phyloP scores from a whole-genome alignment of 23 tunicate genomes.

The Clavelina lepadiformis region DNA sequence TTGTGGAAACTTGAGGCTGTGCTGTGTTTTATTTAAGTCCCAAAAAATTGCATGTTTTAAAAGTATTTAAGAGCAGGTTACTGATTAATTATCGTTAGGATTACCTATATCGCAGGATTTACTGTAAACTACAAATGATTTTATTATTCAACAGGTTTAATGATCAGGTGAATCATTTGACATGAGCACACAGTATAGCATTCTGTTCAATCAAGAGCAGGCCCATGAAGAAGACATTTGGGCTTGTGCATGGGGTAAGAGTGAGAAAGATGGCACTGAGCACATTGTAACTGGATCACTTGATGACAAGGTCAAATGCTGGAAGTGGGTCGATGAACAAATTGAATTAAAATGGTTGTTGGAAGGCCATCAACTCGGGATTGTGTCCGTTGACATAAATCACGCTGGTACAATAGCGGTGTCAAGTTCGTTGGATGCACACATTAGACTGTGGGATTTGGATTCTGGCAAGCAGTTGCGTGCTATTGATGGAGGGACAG shows the following conservation, averaged over 20 bases:
- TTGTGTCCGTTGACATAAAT: constrained; percentile 84
- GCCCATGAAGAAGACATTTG: constrained; percentile 99
- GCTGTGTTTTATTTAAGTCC: too few species aligned
- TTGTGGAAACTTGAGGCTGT: too few species aligned
- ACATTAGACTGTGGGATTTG: constrained; percentile 92
- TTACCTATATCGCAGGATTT: too few species aligned
- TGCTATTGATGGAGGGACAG: constrained; percentile 89
- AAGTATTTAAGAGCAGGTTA: too few species aligned
- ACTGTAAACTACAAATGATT: too few species aligned
- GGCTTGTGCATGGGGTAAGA: constrained; percentile 98
- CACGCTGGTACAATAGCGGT: constrained; percentile 84
- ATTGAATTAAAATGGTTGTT: constrained; percentile 80
- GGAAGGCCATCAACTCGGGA: constrained; percentile 94
- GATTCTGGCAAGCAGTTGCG: constrained; percentile 84
- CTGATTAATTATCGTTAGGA: too few species aligned
- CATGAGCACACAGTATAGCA: constrained; percentile 92
- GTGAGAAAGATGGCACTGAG: constrained; percentile 88
- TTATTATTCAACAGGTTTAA: neutral
- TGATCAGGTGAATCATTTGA: constrained; percentile 1
- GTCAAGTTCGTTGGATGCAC: constrained; percentile 92
- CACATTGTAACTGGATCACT: constrained; percentile 95
- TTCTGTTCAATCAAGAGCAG: constrained; percentile 90
- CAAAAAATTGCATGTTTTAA: too few species aligned
- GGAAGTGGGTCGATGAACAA: constrained; percentile 98
- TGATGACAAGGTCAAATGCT: constrained; percentile 92